Evolutionary conservation across 1,140 invertebrate species (phyloP), one percentile per base, ranked within the genome.

Genomic region (Tetranychus cinnabarinus): DNA sequence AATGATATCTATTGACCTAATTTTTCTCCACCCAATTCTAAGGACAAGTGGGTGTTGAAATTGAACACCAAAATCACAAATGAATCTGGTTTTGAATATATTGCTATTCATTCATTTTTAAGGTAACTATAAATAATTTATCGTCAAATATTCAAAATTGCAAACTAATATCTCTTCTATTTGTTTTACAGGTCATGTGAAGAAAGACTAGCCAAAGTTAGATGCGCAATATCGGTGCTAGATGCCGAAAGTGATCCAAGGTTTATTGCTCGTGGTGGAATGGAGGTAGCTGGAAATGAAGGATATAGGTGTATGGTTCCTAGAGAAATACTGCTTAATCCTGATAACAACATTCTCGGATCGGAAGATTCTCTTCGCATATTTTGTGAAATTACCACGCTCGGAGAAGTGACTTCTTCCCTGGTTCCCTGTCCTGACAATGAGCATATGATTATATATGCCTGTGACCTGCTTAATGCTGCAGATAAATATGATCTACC

Each of bases 401-500:
- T 59, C 31, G 58, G 58, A 12, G 58, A 59, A 45, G 34, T 59
- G 1, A 47, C 33, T 23, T 33, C 37, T 12, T 35, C 23, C n/a
- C 15, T 56, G 15, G 55, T 47, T 36, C 37, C 37, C 36, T 15
- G 12, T 34, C n/a, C 39, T 46, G 4, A 46, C 45, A 8, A 2
- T 13, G 36, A 42, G 12, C 15, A 57, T 57, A 35, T 36, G 10
- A 10, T 5, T 4, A 4, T 42, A 5, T 58, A 45, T 39, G 61
- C 57, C 5, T 47, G 50, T 12, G 63, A 66, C 33, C 34, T 66
- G 34, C 57, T 65, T 15, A 15, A 36, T 15, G 63, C 65, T 64
- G 62, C 58, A 33, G 66, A 61, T 50, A 65, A 66, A 64, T 56
- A 64, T 54, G 52, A 64, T 46, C 59, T 64, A 10, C 58, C 50